Conservation (phyloP, 2,113 vertebrate species). For the Phocoena sinus region DNA sequence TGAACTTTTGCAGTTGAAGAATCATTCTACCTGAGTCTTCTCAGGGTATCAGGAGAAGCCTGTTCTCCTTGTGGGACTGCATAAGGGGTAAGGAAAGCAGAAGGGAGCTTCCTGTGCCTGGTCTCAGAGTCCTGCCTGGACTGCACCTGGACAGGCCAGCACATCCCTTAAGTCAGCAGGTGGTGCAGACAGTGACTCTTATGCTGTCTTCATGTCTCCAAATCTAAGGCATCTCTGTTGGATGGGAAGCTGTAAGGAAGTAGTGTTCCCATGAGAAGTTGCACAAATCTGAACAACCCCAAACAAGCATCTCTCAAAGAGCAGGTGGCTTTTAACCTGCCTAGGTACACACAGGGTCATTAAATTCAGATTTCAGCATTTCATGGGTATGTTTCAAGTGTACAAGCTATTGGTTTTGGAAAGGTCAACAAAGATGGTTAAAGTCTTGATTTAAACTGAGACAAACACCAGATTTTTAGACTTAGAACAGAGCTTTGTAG, state of each 20-base stretch:
- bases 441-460: background rate
- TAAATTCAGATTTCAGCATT: background rate
- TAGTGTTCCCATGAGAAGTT: background rate
- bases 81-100: background rate
- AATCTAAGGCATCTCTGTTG: background rate
- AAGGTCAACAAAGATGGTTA: background rate
- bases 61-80: background rate
- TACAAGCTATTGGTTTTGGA: background rate
- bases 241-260: background rate
- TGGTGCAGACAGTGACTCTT: too few relatives aligned
- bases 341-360: too few relatives aligned
- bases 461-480: background rate
- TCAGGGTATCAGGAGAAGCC: background rate
- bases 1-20: background rate
- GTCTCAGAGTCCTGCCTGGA: too few relatives aligned
- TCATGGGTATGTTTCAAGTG: background rate
- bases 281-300: background rate
- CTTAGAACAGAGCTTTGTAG: background rate
- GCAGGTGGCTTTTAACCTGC: background rate
- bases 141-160: accelerated
- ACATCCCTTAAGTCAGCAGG: background rate
- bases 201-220: background rate
- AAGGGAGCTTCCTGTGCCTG: too few relatives aligned
- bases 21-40: background rate
- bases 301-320: background rate